Conservation (phyloP, 1,140 invertebrate genomes). For the Mya arenaria region DNA sequence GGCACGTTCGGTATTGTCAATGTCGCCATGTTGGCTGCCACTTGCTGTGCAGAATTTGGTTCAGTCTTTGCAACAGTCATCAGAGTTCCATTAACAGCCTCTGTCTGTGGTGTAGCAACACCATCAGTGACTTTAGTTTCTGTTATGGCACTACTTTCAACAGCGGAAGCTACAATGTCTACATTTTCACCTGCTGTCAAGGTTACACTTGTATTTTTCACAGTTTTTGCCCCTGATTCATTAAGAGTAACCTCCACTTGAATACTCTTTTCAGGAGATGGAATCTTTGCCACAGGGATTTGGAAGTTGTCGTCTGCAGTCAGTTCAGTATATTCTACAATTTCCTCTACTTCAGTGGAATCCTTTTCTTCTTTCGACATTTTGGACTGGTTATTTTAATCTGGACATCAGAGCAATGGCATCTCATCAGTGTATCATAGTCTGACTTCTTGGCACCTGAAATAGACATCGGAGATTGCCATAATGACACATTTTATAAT, state of each 20-base stretch:
- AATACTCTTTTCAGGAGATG: conserved; percentile 28
- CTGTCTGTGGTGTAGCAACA: not conserved
- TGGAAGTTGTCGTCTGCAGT: not conserved
- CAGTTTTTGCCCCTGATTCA: not conserved
- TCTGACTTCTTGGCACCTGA: not conserved
- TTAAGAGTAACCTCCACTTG: conserved; percentile 13
- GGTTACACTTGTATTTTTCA: not conserved
- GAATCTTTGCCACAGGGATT: conserved; percentile 26
- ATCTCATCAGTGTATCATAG: too few species aligned
- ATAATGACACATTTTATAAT: too few species aligned
- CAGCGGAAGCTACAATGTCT: too few species aligned
- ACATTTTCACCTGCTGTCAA: not conserved
- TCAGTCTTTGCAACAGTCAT: not conserved
- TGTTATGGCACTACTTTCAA: too few species aligned
- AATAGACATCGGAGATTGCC: not conserved
- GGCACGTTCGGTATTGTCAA: conserved; percentile 9
- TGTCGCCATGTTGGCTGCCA: not conserved
- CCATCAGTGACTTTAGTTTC: not conserved
- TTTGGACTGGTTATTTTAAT: not conserved
- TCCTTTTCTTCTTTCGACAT: conserved; percentile 18
- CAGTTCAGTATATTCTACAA: too few species aligned
- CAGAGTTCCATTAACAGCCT: not conserved
- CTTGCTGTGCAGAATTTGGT: conserved; percentile 2
- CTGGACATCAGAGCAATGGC: not conserved
- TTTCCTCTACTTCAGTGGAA: not conserved